Conservation (phyloP, 1,140 invertebrate species). For the Cotesia vestalis region DNA sequence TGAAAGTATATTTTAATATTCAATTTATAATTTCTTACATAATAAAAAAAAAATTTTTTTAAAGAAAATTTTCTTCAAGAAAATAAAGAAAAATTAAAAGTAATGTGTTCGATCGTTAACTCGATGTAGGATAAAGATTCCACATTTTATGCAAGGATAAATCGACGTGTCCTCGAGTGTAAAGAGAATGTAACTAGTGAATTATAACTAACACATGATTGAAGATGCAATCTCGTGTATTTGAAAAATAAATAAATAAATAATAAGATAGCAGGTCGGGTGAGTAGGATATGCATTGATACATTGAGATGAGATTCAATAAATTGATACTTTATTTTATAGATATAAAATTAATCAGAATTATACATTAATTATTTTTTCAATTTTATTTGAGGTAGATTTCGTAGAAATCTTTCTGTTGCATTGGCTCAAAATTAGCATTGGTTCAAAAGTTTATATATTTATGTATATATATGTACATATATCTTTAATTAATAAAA, state of each 20-base stretch:
- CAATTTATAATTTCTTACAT: background rate
- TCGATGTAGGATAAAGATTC: conserved; percentile 19
- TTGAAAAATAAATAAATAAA: conserved; percentile 11
- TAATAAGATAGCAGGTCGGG: background rate
- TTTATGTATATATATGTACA: no score
- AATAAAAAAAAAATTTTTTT: background rate
- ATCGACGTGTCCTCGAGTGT: conserved; percentile 35
- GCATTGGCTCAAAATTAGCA: no score
- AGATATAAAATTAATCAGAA: background rate
- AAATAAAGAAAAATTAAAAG: no score
- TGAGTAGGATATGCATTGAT: background rate
- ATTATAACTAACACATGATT: conserved; percentile 21
- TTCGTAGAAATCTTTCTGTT: no score
- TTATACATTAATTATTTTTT: background rate
- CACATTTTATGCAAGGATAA: conserved; percentile 38
- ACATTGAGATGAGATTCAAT: no score
- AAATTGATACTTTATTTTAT: background rate
- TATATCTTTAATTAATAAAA: no score
- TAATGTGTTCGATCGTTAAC: background rate
- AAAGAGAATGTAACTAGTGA: conserved; percentile 32
- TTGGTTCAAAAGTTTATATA: no score
- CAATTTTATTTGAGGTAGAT: no score
- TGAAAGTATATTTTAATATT: background rate
- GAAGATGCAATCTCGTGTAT: conserved; percentile 7
- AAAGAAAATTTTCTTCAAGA: background rate